Conservation (phyloP, 1,140 invertebrate genomes). For the Brachionus calyciflorus region DNA sequence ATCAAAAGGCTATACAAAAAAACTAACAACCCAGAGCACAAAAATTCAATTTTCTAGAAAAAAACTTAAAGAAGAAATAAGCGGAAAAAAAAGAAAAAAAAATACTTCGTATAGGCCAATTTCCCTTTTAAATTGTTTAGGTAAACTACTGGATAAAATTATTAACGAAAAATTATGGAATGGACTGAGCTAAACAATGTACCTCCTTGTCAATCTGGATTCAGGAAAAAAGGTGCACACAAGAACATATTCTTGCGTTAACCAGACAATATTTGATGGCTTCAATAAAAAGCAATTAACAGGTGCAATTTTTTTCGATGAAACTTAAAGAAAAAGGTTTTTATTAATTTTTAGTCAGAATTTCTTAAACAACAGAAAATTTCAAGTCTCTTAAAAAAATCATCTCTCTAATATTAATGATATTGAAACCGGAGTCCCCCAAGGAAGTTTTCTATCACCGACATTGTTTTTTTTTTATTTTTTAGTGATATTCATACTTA, state of each 20-base stretch:
- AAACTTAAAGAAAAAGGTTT: slow-evolving; percentile 50
- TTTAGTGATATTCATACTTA: no score
- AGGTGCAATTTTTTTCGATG: slow-evolving; percentile 55
- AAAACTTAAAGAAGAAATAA: background rate
- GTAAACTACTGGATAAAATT: slow-evolving; percentile 48
- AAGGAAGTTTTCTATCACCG: background rate
- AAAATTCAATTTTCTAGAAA: background rate
- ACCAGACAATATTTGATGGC: slow-evolving; percentile 52
- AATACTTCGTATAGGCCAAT: slow-evolving; percentile 47
- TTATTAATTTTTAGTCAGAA: background rate
- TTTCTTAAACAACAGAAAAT: background rate
- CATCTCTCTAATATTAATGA: background rate
- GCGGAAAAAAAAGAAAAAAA: background rate
- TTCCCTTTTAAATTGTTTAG: slow-evolving; percentile 26
- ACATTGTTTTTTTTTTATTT: background rate
- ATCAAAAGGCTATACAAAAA: background rate
- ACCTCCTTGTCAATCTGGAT: slow-evolving; percentile 49
- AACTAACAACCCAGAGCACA: background rate
- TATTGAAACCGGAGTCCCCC: background rate
- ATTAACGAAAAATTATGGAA: slow-evolving; percentile 5
- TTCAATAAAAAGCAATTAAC: slow-evolving; percentile 53
- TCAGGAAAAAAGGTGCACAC: slow-evolving; percentile 54
- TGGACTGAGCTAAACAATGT: slow-evolving; percentile 14
- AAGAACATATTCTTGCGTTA: slow-evolving; percentile 55
- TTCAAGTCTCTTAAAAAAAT: background rate